Conservation (phyloP, 2,797 vertebrate species). For the Macropodus opercularis region DNA sequence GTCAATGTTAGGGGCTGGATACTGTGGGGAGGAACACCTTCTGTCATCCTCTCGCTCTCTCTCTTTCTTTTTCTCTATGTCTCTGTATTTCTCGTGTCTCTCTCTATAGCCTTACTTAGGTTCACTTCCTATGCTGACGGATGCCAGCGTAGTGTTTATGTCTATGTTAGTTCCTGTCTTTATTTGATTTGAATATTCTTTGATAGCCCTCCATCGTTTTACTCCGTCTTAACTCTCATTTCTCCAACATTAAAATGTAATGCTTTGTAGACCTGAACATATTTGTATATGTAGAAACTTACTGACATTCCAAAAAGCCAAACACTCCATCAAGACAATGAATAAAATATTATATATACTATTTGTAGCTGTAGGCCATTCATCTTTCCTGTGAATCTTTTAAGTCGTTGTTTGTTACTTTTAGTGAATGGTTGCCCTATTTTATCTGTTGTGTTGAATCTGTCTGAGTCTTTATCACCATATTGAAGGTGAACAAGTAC, state of each 20-base stretch:
- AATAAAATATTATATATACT: too few relatives aligned
- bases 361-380: too few relatives aligned
- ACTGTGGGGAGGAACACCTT: slow-evolving; percentile 64
- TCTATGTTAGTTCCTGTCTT: neutral
- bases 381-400: neutral
- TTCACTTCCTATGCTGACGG: slow-evolving; percentile 27
- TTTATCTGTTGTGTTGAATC: slow-evolving; percentile 1
- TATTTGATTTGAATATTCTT: neutral
- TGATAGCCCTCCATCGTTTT: neutral
- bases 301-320: slow-evolving; percentile 7
- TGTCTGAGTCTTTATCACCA: neutral
- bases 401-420: slow-evolving; percentile 3
- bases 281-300: neutral
- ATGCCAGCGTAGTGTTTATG: neutral
- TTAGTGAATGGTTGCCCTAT: neutral
- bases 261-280: neutral
- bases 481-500: neutral
- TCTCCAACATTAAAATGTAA: neutral
- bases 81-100: slow-evolving; percentile 11
- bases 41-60: slow-evolving; percentile 40
- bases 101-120: slow-evolving; percentile 20
- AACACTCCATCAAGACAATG: neutral
- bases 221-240: neutral
- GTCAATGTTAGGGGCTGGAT: slow-evolving; percentile 79
- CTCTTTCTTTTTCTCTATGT: slow-evolving; percentile 16